Evolutionary conservation across 2,888 invertebrate species (phyloP), one percentile per base, ranked within the genome.

Genomic region (Empis stercorea): DNA sequence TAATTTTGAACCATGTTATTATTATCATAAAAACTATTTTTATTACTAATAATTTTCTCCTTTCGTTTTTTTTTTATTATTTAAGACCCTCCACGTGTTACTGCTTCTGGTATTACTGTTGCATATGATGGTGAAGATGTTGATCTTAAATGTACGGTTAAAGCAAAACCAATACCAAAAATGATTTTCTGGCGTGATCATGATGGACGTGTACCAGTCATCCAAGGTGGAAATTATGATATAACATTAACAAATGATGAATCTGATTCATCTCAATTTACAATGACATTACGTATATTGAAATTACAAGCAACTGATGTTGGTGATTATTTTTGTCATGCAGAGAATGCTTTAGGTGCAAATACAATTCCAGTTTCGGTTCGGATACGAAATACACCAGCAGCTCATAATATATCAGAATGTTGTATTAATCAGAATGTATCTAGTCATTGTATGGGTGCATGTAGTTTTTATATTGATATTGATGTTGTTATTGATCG

Each of bases 351-450:
- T 0, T 84, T 86, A 57, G 88, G 88, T 1, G 78, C 78, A 52
- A 76, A 79, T 0, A 76, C 84, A 5, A 74, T 80, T 45, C 80
- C 85, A 0, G 85, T 85, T 0, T 84, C 84, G 0, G 84, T 85
- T 45, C 67, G 84, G 23, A 74, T 85, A 43, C 68, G 85, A 32
- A 79, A 78, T 40, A 70, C 75, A 1, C 75, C 76, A 0, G 74
- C 78, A 0, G 73, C 79, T 11, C 78, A 77, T 57, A 86, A 87
- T 57, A 80, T 87, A 23, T 82, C 84, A 0, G 80, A 84, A 55
- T 92, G 92, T 61, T 92, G 92, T 59, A 71, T 74, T n/a, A 75
- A 78, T 51, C 79, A 81, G 71, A 87, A 87, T 65, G 88, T 92
- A 1, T 81, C 85, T 0, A 73, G 79, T 0, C 60, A 76, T 1